Evolutionary conservation across 2,113 vertebrate species (phyloP).

Genomic region (Corythaixoides concolor): DNA sequence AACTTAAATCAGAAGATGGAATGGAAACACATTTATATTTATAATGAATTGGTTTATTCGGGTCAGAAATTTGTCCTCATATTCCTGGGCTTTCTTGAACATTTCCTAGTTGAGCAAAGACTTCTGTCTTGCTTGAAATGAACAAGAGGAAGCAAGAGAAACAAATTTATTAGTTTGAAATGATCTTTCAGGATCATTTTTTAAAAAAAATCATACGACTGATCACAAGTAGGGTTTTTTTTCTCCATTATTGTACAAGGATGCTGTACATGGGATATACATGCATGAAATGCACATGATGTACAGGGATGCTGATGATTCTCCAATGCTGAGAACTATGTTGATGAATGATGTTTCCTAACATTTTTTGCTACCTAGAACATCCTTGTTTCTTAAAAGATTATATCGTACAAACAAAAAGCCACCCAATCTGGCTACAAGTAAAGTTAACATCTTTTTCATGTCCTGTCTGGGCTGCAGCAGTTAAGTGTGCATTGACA

Average conservation of each 20-base stretch:
- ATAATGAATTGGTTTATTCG: background rate
- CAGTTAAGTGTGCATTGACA: background rate
- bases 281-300: fast-evolving
- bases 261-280: fast-evolving
- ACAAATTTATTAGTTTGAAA: background rate
- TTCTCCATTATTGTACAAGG: background rate
- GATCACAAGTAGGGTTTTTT: background rate
- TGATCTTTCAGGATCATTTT: background rate
- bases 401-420: background rate
- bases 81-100: background rate
- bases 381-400: background rate
- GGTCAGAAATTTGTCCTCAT: background rate
- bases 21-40: background rate
- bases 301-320: background rate
- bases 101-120: background rate
- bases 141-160: background rate
- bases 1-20: background rate
- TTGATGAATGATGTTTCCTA: background rate
- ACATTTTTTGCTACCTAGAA: background rate
- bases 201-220: background rate
- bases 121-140: background rate
- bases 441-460: background rate
- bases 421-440: background rate
- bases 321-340: background rate
- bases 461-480: background rate